phyloP scores from a whole-genome alignment of 2,888 invertebrate species.

The Siphonodentalium dalli region DNA sequence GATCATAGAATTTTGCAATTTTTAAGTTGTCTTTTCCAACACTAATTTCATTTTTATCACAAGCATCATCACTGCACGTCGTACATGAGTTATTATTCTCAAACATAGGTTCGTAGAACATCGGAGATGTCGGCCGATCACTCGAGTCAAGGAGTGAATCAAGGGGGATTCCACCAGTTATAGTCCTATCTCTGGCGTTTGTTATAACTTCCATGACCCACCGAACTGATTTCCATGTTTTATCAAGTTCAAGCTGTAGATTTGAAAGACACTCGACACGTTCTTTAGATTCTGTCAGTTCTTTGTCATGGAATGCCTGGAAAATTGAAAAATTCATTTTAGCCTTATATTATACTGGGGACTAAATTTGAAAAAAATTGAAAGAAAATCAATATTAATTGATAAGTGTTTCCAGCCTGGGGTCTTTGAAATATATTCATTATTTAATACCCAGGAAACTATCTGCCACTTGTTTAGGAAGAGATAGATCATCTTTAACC shows the following conservation, averaged over 20 bases:
- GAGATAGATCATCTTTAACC: too few relatives aligned
- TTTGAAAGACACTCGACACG: conserved; percentile 82
- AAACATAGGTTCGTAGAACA: conserved; percentile 21
- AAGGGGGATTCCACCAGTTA: conserved; percentile 63
- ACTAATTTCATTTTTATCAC: conserved; percentile 51
- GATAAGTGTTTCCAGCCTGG: too few relatives aligned
- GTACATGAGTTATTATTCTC: conserved; percentile 45
- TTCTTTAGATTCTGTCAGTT: conserved; percentile 85
- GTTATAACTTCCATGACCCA: conserved; percentile 97
- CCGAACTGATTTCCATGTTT: conserved; percentile 90
- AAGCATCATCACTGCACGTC: conserved; percentile 24
- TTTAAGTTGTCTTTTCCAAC: conserved; percentile 52
- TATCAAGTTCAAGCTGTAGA: conserved; percentile 84
- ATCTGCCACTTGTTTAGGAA: too few relatives aligned
- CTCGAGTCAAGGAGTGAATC: conserved; percentile 37
- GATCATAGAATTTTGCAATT: conserved; percentile 58
- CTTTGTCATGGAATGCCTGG: conserved; percentile 87
- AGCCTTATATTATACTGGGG: too few relatives aligned
- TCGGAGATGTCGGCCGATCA: conserved; percentile 9
- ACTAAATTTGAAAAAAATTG: too few relatives aligned
- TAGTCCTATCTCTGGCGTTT: conserved; percentile 83
- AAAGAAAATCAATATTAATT: too few relatives aligned
- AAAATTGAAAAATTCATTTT: conserved; percentile 15
- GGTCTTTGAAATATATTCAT: too few relatives aligned
- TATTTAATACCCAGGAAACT: too few relatives aligned